Evolutionary conservation across 2,888 invertebrate genomes (phyloP), one percentile per base, ranked within the genome.

Genomic region (Pediacus dermestoides): DNA sequence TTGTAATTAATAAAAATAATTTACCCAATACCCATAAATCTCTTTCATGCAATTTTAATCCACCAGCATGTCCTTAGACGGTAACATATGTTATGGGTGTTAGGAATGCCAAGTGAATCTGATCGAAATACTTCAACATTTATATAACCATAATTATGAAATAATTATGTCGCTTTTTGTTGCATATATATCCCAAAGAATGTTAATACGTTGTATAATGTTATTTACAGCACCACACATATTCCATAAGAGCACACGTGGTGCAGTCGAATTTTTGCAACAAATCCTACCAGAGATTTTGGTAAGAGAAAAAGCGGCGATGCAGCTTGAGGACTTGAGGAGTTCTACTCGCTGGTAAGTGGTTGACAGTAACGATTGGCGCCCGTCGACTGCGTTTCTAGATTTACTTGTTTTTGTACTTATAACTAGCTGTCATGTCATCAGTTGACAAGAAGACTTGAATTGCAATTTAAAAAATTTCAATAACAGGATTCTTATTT

Each of bases 391-490:
- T 44, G 48, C 48, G 46, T 50, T 50, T 56, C 55, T 55, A 50
- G 59, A 57, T 59, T 58, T 58, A 58, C 61, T 58, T 55, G 57
- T 61, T 63, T 62, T 62, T 61, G 50, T 56, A 46, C 57, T 39
- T 50, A 49, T 59, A 60, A 61, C 61, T 59, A 60, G 57, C 61
- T 61, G 63, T 62, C 63, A 61, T 59, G 60, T 63, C 60, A 59
- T 43, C 48, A 56, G 48, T 42, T 50, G 52, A 53, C 52, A 58
- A 50, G 57, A 48, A 50, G 55, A 57, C 55, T 53, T 46, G 57
- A 59, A 55, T 53, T 50, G 48, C 58, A 59, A 59, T 62, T 60
- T 48, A 57, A 63, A 63, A 63, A 61, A 61, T 55, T n/a, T 52
- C 59, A 50, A 58, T 60, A 61, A 58, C 62, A 60, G 58, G 59